Conservation (phyloP, 2,888 invertebrate genomes). For the Drosophila neotestacea region DNA sequence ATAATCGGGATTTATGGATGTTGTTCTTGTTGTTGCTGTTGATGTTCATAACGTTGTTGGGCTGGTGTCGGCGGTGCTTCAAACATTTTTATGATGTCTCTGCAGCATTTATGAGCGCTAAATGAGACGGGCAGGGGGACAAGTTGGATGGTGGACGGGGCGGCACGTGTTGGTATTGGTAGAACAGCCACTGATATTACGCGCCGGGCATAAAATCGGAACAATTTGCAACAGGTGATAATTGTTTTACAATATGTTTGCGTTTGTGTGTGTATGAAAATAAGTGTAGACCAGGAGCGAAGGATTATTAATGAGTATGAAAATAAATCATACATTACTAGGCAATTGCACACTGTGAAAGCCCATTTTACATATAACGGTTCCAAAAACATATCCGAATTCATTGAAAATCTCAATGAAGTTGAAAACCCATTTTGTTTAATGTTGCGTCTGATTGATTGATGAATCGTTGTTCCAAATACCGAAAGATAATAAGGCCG, state of each 20-base stretch:
- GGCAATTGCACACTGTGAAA: not conserved
- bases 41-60: slow-evolving; percentile 50
- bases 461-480: slow-evolving; percentile 34
- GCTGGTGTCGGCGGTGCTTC: slow-evolving; percentile 67
- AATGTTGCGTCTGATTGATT: slow-evolving; percentile 28
- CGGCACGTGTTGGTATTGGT: slow-evolving; percentile 36
- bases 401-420: no score
- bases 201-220: slow-evolving; percentile 72
- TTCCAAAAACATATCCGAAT: no score
- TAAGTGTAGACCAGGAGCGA: slow-evolving; percentile 12
- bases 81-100: slow-evolving; percentile 82
- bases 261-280: not conserved
- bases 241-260: slow-evolving; percentile 79
- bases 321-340: slow-evolving; percentile 1
- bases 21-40: slow-evolving; percentile 55
- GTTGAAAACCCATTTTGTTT: slow-evolving; percentile 3
- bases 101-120: slow-evolving; percentile 76
- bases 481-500: slow-evolving; percentile 18
- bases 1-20: slow-evolving; percentile 81
- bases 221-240: slow-evolving; percentile 82
- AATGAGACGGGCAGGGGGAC: slow-evolving; percentile 15
- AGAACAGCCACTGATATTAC: slow-evolving; percentile 75
- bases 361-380: no score
- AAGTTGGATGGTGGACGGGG: slow-evolving; percentile 5
- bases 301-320: slow-evolving; percentile 48